Percentiles rank a stretch among this genome's conserved stretches.
phyloP scores from a whole-genome alignment of 2,113 vertebrate genomes.

The Tetrao urogallus region DNA sequence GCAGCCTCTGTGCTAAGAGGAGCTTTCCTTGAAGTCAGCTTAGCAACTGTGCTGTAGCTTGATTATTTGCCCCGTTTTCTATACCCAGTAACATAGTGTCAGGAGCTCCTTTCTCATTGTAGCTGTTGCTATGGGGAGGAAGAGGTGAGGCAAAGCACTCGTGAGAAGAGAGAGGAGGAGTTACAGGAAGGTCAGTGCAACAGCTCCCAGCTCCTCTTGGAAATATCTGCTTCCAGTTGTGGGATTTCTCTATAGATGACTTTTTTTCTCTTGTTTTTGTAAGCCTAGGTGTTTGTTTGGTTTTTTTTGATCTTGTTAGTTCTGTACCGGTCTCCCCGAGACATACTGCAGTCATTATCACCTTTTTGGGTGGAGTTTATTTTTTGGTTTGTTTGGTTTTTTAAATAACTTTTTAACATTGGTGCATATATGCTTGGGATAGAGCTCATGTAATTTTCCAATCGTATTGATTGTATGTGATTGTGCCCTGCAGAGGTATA shows the following conservation, averaged over 20 bases:
- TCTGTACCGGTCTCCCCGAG: conserved; percentile 83
- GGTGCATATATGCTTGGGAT: conserved; percentile 86
- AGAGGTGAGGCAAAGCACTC: background rate
- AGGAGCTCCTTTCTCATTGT: background rate
- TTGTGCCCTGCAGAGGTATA: conserved; percentile 87
- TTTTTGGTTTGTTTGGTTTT: conserved; percentile 62
- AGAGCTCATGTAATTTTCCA: conserved; percentile 86
- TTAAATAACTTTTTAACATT: conserved; percentile 83
- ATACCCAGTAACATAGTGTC: background rate
- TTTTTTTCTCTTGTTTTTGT: conserved; percentile 20
- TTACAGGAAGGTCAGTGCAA: background rate
- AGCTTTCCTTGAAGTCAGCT: conserved; percentile 39
- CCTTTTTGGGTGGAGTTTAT: conserved; percentile 87
- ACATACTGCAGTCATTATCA: conserved; percentile 86
- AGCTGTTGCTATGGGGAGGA: conserved; percentile 14
- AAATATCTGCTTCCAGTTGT: conserved; percentile 77
- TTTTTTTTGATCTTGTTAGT: conserved; percentile 74
- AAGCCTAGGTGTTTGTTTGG: conserved; percentile 61
- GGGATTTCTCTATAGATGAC: conserved; percentile 70
- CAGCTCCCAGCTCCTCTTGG: background rate
- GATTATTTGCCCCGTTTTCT: background rate
- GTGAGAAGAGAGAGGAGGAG: conserved; percentile 6
- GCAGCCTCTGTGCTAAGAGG: conserved; percentile 46
- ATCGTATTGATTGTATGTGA: conserved; percentile 90
- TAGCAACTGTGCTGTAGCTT: conserved; percentile 35